Evolutionary conservation across 53 echinoderm and acorn worm species (phyloP), one percentile per base, ranked within the genome.

Genomic region (Paracentrotus lividus): DNA sequence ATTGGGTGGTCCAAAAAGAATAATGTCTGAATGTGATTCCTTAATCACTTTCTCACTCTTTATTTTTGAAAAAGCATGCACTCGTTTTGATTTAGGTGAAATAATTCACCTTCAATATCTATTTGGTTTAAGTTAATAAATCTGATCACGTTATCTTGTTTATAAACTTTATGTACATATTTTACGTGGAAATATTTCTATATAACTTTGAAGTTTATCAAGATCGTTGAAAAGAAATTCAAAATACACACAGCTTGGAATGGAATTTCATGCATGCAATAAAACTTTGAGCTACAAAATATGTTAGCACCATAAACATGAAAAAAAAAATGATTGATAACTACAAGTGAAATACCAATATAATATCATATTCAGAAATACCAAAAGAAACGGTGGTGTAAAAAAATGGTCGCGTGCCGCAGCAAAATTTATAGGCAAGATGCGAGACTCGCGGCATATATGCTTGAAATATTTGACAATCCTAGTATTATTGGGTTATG

Each of bases 341-440:
- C 76, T 76, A 20, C 42, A 76, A 76, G 76, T 76, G 76, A 36
- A 76, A 76, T 40, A 40, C 14, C 14, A 38, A 40, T 16, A 69
- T 69, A 33, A 34, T 69, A 31, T 76, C 76, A 76, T 76, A 18
- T 76, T 6, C 18, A 36, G 76, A 76, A 76, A 40, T 42, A 76
- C 9, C 34, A 42, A 76, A 5, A 42, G 40, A 76, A 76, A 85
- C 85, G 85, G 24, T 0, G 32, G 36, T 23, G 42, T 26, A 54
- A 29, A n/a, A n/a, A n/a, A 54, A 58, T 56, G 40, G 88, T 88
- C 88, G 88, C 88, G 88, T 88, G 88, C 88, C 88, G 60, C 16
- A 52, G 60, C 33, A 54, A 88, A 88, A 88, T 88, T 88, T 88
- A 88, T 60, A 88, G 33, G 36, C 56, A 56, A 38, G 88, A 40